Evolutionary conservation across 2,888 invertebrate species (phyloP).

Genomic region (Caenorhabditis wallacei): DNA sequence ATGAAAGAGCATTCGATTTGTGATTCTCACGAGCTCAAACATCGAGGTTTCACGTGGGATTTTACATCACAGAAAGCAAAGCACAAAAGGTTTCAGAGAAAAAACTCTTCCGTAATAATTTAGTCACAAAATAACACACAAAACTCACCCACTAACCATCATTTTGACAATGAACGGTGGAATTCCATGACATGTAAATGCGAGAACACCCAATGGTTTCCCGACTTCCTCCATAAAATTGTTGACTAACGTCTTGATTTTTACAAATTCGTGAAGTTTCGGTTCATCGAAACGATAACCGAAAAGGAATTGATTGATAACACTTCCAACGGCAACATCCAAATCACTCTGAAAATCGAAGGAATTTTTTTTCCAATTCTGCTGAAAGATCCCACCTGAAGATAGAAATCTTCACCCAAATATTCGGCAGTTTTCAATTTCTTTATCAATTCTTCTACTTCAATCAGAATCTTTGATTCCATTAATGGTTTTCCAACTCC

Average conservation of each 20-base stretch:
- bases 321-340: constrained; percentile 50
- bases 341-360: constrained; percentile 26
- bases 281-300: constrained; percentile 60
- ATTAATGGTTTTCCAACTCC: constrained; percentile 61
- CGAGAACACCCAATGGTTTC: constrained; percentile 52
- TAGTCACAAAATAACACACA: too few species aligned
- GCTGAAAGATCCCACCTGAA: constrained; percentile 28
- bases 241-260: constrained; percentile 45
- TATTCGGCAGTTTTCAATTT: constrained; percentile 20
- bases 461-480: constrained; percentile 59
- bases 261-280: constrained; percentile 30
- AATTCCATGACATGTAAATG: constrained; percentile 53
- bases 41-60: neutral
- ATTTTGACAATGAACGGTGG: constrained; percentile 35
- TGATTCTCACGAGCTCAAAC: neutral
- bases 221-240: constrained; percentile 57
- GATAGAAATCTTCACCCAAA: constrained; percentile 4
- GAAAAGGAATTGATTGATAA: constrained; percentile 57
- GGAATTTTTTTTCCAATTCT: too few species aligned
- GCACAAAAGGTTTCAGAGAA: neutral
- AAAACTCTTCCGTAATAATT: neutral
- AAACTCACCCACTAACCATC: constrained; percentile 48
- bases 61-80: neutral
- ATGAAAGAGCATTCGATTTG: neutral
- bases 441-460: constrained; percentile 45